phyloP scores from a whole-genome alignment of 2,888 invertebrate genomes.

The Melinaea marsaeus region DNA sequence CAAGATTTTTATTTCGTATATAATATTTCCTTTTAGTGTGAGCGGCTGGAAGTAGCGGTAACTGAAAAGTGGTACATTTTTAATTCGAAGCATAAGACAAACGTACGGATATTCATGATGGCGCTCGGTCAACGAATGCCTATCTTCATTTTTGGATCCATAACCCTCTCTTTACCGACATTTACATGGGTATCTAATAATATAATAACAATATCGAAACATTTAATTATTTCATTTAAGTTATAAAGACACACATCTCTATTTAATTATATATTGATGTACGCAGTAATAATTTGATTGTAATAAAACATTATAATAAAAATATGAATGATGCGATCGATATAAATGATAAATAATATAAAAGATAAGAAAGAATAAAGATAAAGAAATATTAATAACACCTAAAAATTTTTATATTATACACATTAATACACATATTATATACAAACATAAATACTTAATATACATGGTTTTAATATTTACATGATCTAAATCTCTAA shows the following conservation, averaged over 20 bases:
- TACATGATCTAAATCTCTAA: not conserved
- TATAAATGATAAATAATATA: too few species aligned
- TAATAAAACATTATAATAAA: too few species aligned
- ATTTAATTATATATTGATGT: too few species aligned
- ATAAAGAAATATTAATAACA: too few species aligned
- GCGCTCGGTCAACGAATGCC: constrained; percentile 64
- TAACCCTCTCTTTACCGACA: constrained; percentile 58
- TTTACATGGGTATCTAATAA: constrained; percentile 60
- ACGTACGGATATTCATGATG: constrained; percentile 57
- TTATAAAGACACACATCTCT: too few species aligned
- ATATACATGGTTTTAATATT: not conserved
- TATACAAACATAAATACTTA: not conserved
- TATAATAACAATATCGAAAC: constrained; percentile 2
- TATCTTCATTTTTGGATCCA: constrained; percentile 65
- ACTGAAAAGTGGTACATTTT: constrained; percentile 67
- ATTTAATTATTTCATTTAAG: not conserved
- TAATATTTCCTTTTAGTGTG: constrained; percentile 48
- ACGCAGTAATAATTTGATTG: too few species aligned
- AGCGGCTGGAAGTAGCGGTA: constrained; percentile 48
- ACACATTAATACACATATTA: not conserved
- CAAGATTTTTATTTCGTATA: constrained; percentile 7
- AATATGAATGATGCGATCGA: too few species aligned
- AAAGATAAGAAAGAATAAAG: too few species aligned
- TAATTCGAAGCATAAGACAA: constrained; percentile 47
- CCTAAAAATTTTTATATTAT: too few species aligned